These are phyloP conservation scores for Neotragus pygmaeus DNA, from an alignment of 2,113 vertebrate genomes.

Conservation along the genomic window DNA sequence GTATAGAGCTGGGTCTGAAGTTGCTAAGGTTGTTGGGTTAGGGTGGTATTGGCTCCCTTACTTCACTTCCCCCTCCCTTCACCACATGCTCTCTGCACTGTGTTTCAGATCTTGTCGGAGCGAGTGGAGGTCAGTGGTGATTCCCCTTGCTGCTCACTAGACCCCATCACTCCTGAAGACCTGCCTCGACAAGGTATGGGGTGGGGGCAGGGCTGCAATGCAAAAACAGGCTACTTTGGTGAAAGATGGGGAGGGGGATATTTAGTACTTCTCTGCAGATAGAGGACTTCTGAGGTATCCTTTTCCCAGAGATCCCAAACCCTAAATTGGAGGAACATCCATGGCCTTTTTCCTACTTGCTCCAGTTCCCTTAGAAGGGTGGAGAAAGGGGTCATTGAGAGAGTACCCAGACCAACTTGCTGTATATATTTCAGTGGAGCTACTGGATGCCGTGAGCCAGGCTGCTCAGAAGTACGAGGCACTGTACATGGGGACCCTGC, in stretches of 20 bases:
- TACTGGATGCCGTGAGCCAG: constrained; percentile 87
- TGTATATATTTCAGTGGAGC: constrained; percentile 83
- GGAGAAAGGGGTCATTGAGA: neutral
- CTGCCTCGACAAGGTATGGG: constrained; percentile 88
- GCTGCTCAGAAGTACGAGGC: constrained; percentile 92
- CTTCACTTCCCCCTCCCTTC: neutral
- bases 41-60: neutral
- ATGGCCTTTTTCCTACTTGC: neutral
- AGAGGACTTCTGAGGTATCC: neutral
- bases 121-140: constrained; percentile 77
- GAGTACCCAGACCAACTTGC: neutral
- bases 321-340: neutral
- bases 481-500: constrained; percentile 90
- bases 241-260: neutral
- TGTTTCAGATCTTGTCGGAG: constrained; percentile 88
- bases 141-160: constrained; percentile 79
- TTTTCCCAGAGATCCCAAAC: neutral
- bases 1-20: neutral
- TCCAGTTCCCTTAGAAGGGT: neutral
- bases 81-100: constrained; percentile 9
- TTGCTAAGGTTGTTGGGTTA: neutral
- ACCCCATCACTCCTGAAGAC: constrained; percentile 86
- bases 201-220: neutral
- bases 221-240: neutral
- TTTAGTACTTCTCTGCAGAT: neutral